These are phyloP conservation scores for Lota lota DNA, from an alignment of 2,113 vertebrate genomes.

Conservation along the genomic window DNA sequence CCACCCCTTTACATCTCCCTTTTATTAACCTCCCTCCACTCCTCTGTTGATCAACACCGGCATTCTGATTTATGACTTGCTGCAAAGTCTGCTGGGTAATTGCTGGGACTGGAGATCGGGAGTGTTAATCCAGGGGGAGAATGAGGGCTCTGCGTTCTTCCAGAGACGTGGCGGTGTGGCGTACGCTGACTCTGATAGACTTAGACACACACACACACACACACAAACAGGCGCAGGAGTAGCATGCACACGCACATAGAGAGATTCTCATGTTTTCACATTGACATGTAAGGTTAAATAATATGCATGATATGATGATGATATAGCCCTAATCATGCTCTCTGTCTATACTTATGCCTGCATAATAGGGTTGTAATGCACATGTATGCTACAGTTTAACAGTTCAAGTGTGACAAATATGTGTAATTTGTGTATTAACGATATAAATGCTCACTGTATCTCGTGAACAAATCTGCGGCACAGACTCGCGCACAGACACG, in stretches of 20 bases:
- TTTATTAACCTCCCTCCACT: conserved; percentile 66
- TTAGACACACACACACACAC: conserved; percentile 13
- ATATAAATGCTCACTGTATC: too few relatives aligned
- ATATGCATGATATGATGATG: too few relatives aligned
- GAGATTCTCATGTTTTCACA: too few relatives aligned
- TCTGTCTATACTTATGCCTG: too few relatives aligned
- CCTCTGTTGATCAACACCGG: conserved; percentile 70
- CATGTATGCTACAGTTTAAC: too few relatives aligned
- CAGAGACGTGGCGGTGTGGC: conserved; percentile 3
- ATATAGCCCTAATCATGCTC: too few relatives aligned
- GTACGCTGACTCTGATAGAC: conserved; percentile 4
- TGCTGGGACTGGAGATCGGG: conserved; percentile 53
- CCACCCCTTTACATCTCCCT: conserved; percentile 22
- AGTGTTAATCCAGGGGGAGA: conserved; percentile 52
- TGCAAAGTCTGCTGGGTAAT: conserved; percentile 73
- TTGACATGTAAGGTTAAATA: too few relatives aligned
- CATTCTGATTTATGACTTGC: conserved; percentile 63
- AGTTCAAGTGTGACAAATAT: too few relatives aligned
- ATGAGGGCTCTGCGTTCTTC: conserved; percentile 6
- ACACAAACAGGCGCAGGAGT: background rate
- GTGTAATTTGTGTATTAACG: too few relatives aligned
- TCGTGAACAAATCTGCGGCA: background rate
- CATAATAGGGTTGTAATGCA: too few relatives aligned
- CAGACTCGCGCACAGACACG: conserved; percentile 11
- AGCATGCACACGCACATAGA: too few relatives aligned